Evolutionary conservation across 2,888 invertebrate species (phyloP).

Genomic region (Nomada fabriciana): DNA sequence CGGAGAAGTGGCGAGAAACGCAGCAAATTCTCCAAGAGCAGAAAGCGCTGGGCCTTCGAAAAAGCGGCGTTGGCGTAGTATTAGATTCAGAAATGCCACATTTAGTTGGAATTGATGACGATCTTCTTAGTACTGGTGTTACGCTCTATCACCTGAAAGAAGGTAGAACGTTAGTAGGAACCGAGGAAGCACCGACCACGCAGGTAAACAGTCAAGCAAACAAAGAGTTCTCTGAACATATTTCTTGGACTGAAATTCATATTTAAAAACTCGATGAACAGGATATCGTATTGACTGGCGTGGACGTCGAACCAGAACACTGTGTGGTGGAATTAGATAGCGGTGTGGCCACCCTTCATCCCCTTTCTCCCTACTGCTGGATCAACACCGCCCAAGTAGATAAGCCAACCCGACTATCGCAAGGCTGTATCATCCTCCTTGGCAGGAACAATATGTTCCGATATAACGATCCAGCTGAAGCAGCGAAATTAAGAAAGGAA

Average conservation of each 20-base stretch:
- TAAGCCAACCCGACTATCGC: constrained; percentile 91
- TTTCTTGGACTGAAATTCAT: not conserved
- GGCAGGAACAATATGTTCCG: constrained; percentile 93
- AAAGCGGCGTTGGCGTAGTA: constrained; percentile 95
- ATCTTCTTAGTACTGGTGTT: constrained; percentile 95
- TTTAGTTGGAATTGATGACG: constrained; percentile 96
- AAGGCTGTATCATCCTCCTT: constrained; percentile 91
- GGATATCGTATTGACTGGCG: constrained; percentile 92
- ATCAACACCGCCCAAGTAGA: constrained; percentile 93
- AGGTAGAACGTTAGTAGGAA: constrained; percentile 94
- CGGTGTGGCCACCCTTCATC: constrained; percentile 91
- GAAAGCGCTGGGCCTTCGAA: constrained; percentile 93
- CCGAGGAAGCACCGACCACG: constrained; percentile 88
- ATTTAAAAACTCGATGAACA: constrained; percentile 80
- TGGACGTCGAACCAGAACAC: constrained; percentile 92
- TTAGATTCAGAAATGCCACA: constrained; percentile 96
- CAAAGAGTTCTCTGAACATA: not conserved
- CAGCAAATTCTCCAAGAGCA: constrained; percentile 95
- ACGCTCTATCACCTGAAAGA: constrained; percentile 96
- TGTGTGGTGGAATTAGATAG: constrained; percentile 90
- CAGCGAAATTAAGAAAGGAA: constrained; percentile 92
- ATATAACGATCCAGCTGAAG: constrained; percentile 95
- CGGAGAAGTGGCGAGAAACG: constrained; percentile 96
- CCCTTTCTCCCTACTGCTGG: constrained; percentile 90
- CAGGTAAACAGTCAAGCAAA: constrained; percentile 68